These are phyloP conservation scores for Rhabdomys pumilio DNA, from an alignment of 2,797 vertebrate genomes.

Conservation along the genomic window DNA sequence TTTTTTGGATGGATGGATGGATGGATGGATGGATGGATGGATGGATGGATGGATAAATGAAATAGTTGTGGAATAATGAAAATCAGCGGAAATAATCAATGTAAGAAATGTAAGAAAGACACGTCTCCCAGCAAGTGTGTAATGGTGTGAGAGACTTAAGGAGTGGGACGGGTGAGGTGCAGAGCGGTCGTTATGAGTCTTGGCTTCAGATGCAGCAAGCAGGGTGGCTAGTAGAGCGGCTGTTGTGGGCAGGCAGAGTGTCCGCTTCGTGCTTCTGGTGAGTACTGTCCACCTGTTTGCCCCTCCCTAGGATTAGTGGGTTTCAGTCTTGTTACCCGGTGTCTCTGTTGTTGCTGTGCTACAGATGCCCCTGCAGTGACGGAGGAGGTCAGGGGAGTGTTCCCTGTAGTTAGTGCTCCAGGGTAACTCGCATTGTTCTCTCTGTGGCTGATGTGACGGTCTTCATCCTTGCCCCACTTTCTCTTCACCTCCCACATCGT, in stretches of 20 bases:
- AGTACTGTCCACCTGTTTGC: background rate
- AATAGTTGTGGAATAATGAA: background rate
- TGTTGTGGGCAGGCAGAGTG: background rate
- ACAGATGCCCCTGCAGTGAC: background rate
- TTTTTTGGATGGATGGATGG: background rate
- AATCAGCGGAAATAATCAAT: background rate
- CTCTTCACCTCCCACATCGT: background rate
- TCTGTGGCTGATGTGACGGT: background rate
- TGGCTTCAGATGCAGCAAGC: background rate
- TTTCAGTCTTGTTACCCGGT: background rate
- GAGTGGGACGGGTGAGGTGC: background rate
- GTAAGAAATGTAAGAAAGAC: background rate
- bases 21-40: too few species aligned
- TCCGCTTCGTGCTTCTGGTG: background rate
- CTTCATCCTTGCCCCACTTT: background rate
- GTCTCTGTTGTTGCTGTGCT: background rate
- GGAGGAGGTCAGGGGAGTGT: background rate
- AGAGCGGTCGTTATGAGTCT: background rate
- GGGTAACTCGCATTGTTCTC: background rate
- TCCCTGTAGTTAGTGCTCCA: background rate
- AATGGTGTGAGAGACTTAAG: background rate
- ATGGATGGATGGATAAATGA: too few species aligned
- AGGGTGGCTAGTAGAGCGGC: background rate
- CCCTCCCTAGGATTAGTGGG: background rate
- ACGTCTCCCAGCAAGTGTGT: background rate